Evolutionary conservation across 2,888 invertebrate species (phyloP).

Genomic region (Andricus quercusramuli): DNA sequence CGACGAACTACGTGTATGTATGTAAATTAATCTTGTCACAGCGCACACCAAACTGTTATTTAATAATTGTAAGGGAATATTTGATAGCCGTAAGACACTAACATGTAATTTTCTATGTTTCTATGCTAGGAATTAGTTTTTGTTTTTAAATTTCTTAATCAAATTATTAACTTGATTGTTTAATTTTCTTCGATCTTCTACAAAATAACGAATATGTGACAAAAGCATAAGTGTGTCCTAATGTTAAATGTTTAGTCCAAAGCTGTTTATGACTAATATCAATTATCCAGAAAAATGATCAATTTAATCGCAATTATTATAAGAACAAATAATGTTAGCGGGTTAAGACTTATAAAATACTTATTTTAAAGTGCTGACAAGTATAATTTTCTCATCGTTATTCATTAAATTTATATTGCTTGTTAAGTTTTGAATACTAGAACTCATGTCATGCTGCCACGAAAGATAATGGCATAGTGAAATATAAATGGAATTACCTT

Average conservation of each 20-base stretch:
- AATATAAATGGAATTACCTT: background rate
- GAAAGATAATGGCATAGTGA: background rate
- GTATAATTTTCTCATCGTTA: background rate
- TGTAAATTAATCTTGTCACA: slow-evolving; percentile 28
- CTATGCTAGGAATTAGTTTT: background rate
- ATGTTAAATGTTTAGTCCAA: background rate
- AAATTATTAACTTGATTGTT: background rate
- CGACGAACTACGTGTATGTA: slow-evolving; percentile 31
- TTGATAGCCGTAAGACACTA: background rate
- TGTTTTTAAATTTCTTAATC: background rate
- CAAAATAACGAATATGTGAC: background rate
- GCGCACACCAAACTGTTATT: slow-evolving; percentile 33
- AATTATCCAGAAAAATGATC: background rate
- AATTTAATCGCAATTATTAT: background rate
- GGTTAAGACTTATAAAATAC: background rate
- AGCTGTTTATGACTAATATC: background rate
- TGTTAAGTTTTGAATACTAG: background rate
- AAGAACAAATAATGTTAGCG: background rate
- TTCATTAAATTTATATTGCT: background rate
- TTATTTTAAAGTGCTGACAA: background rate
- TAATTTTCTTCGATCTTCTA: background rate
- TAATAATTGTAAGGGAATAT: slow-evolving; percentile 25
- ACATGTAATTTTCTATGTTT: slow-evolving; percentile 28
- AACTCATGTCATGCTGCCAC: too few species aligned
- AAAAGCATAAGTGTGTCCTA: background rate